Evolutionary conservation across 2,888 invertebrate species (phyloP).

Genomic region (Aphodius granarius): DNA sequence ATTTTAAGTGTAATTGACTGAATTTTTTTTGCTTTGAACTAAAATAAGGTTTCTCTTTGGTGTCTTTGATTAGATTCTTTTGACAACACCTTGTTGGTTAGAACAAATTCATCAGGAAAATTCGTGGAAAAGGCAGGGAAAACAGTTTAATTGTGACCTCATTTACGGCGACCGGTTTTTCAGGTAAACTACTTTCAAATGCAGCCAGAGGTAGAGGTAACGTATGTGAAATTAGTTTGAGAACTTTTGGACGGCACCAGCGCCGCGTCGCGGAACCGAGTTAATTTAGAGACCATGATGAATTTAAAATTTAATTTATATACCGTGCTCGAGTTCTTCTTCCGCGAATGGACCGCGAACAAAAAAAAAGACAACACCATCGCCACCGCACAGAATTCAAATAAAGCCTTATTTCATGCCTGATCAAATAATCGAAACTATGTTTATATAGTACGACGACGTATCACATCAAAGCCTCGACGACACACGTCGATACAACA

Average conservation of each 20-base stretch:
- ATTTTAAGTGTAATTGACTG: too few species aligned
- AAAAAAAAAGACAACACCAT: background rate
- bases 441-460: too few species aligned
- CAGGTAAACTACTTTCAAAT: background rate
- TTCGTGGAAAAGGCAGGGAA: too few species aligned
- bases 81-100: too few species aligned
- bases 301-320: background rate
- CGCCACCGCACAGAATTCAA: background rate
- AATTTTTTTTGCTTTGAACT: too few species aligned
- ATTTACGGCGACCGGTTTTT: background rate
- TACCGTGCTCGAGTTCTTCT: background rate
- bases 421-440: too few species aligned
- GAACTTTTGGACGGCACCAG: background rate
- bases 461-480: too few species aligned
- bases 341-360: background rate
- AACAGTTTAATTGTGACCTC: background rate
- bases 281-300: background rate
- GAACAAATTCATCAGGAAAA: too few species aligned
- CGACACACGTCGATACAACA: too few species aligned
- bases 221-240: background rate
- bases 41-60: too few species aligned
- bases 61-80: too few species aligned
- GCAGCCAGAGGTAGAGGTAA: background rate
- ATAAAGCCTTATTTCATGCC: too few species aligned
- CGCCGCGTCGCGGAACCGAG: background rate